Evolutionary conservation across 2,797 vertebrate genomes (phyloP), one percentile per base, ranked within the genome.

Genomic region (Lutjanus argentimaculatus): DNA sequence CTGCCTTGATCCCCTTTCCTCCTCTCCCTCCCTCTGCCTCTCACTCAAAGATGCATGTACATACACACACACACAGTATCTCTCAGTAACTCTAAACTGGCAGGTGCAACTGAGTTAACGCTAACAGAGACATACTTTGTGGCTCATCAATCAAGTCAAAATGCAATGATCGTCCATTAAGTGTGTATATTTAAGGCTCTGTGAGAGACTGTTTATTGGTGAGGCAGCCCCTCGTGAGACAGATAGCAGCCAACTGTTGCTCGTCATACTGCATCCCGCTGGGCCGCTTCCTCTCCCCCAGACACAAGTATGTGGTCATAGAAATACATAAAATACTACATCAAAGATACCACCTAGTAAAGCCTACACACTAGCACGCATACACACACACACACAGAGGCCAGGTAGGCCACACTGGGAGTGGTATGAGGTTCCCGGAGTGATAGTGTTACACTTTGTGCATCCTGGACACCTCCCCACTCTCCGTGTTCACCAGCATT

Each of bases 401-500:
- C n/a, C 84, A 91, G 88, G 82, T 88, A 85, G 71, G 77, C 67
- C 77, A 86, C 74, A 64, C 12, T 82, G 67, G 87, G 84, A 91
- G 83, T 77, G 84, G 87, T 85, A 49, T 86, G 92, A 86, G 90
- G 88, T 93, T 95, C 85, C 88, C 71, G 76, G 69, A 87, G 86
- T 71, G 92, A 92, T 96, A 92, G 85, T 76, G 90, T 95, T 95
- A 93, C 94, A 91, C 52, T 86, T 90, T 91, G 90, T 7, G 7
- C 87, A 84, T 88, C 88, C 81, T 85, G 72, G 78, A 91, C 89
- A 88, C 93, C 84, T 86, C 91, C 91, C 90, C 87, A 16, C 75
- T 85, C 85, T 80, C 77, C 82, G 14, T 79, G 84, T 79, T 85
- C 63, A 84, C 30, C 83, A 63, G 72, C 78, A 91, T 92, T 89